phyloP scores from a whole-genome alignment of 1,140 invertebrate species.

The Aricia agestis region DNA sequence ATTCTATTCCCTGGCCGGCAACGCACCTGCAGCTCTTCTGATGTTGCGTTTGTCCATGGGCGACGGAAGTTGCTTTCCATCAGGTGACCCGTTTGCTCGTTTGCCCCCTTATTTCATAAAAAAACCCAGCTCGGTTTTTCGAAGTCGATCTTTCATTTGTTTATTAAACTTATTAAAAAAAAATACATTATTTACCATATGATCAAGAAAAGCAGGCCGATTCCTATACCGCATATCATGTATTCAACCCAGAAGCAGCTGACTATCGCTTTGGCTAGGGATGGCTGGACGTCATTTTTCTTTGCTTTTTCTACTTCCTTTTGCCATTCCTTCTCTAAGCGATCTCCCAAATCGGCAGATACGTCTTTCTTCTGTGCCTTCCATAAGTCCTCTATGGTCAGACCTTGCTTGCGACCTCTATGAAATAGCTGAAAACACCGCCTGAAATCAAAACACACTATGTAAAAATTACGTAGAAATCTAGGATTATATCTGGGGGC shows the following conservation, averaged over 20 bases:
- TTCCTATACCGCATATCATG: constrained; percentile 49
- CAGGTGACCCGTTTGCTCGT: too few relatives aligned
- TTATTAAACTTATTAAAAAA: too few relatives aligned
- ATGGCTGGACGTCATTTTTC: constrained; percentile 50
- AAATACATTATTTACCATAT: constrained; percentile 46
- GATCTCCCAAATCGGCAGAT: constrained; percentile 76
- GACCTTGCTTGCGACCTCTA: constrained; percentile 67
- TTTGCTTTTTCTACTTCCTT: constrained; percentile 57
- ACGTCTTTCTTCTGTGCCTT: constrained; percentile 76
- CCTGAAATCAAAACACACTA: constrained; percentile 38
- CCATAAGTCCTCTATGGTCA: constrained; percentile 78
- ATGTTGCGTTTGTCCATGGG: too few relatives aligned
- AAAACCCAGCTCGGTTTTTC: too few relatives aligned
- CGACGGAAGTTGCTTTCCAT: too few relatives aligned
- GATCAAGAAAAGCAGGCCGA: constrained; percentile 54
- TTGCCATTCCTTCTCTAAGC: constrained; percentile 74
- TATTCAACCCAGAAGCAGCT: constrained; percentile 71
- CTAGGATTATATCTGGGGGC: too few relatives aligned
- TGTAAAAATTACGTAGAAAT: too few relatives aligned
- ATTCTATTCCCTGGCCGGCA: too few relatives aligned
- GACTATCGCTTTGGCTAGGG: constrained; percentile 64
- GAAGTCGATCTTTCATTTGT: too few relatives aligned
- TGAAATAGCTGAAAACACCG: constrained; percentile 56
- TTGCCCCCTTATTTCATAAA: too few relatives aligned
- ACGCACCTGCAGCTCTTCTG: too few relatives aligned